Conservation (phyloP, 35 echinoderm and acorn worm species). For the Amphiura filiformis region DNA sequence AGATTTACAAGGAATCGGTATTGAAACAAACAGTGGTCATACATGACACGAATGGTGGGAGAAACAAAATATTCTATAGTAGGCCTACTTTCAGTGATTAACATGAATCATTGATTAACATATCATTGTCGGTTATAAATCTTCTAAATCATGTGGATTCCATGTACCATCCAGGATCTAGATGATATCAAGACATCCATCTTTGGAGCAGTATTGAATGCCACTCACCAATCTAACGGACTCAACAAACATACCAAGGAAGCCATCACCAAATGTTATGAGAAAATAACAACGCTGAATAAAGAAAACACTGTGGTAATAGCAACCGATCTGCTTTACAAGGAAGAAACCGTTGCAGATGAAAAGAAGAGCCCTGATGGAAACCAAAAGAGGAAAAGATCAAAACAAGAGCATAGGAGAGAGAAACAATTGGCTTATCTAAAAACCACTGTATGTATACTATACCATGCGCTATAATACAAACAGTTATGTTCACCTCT, state of each 20-base stretch:
- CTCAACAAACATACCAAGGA: background rate
- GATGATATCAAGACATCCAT: background rate
- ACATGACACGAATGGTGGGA: background rate
- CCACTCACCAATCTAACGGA: background rate
- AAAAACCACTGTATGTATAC: background rate
- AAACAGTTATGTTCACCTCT: no score
- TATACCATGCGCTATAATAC: no score
- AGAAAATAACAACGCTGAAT: background rate
- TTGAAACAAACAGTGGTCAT: background rate
- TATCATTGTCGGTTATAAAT: background rate
- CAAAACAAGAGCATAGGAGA: background rate
- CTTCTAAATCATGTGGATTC: background rate
- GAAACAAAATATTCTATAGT: no score
- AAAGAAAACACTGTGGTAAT: background rate
- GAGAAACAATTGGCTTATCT: background rate
- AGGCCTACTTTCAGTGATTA: no score
- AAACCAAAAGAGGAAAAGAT: no score
- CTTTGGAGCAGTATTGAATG: background rate
- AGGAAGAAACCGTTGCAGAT: background rate
- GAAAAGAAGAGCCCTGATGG: background rate
- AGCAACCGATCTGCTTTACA: background rate
- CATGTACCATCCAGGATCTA: background rate
- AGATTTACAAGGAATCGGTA: background rate
- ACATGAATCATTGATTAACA: no score
- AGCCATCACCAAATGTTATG: background rate